These are phyloP conservation scores for Lucifuga dentata DNA, from an alignment of 2,113 vertebrate genomes.

Conservation along the genomic window DNA sequence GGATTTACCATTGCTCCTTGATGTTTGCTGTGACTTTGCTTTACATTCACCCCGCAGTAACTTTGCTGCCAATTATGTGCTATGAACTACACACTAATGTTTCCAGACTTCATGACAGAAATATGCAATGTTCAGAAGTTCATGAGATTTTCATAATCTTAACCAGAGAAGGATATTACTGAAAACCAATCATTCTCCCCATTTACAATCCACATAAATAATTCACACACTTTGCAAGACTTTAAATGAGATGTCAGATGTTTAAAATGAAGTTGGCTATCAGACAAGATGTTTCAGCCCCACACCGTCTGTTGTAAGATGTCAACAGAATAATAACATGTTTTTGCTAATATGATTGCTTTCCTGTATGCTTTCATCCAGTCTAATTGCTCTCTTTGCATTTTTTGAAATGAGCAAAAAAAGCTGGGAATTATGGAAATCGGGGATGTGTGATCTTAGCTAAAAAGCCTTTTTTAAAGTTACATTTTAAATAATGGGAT, in stretches of 20 bases:
- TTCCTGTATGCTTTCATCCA: slow-evolving; percentile 38
- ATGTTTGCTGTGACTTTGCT: slow-evolving; percentile 6
- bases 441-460: slow-evolving; percentile 35
- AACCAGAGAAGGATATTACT: slow-evolving; percentile 51
- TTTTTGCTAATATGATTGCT: slow-evolving; percentile 18
- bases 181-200: slow-evolving; percentile 4
- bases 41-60: neutral
- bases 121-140: slow-evolving; percentile 42
- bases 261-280: slow-evolving; percentile 44
- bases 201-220: slow-evolving; percentile 56
- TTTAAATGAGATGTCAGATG: slow-evolving; percentile 65
- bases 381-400: slow-evolving; percentile 50
- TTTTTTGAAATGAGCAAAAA: slow-evolving; percentile 43
- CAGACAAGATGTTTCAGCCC: slow-evolving; percentile 54
- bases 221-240: slow-evolving; percentile 64
- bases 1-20: neutral
- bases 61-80: slow-evolving; percentile 8
- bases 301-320: slow-evolving; percentile 42
- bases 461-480: slow-evolving; percentile 46
- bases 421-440: slow-evolving; percentile 60
- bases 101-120: slow-evolving; percentile 30
- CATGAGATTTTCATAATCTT: slow-evolving; percentile 47
- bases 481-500: neutral
- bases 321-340: slow-evolving; percentile 41
- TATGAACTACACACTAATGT: slow-evolving; percentile 1